Evolutionary conservation across 2,113 vertebrate genomes (phyloP), one percentile per base, ranked within the genome.

Genomic region (Gnathonemus longibarbis): DNA sequence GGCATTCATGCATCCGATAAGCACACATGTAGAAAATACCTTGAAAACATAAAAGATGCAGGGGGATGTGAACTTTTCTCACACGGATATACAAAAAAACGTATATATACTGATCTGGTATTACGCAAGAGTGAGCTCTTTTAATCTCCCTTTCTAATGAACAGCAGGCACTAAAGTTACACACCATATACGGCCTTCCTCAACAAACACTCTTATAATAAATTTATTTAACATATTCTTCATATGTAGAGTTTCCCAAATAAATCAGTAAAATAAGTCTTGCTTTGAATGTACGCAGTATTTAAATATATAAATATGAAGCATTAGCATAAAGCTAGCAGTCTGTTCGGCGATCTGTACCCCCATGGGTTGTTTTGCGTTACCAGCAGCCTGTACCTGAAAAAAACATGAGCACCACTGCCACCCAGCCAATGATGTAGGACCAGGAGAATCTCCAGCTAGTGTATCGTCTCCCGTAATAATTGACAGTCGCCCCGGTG

Each of bases 11-110:
- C 95, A 95, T 95, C 91, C 95, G 91, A 62, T 95, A 95, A 91
- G 95, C 95, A 91, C 94, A 96, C 92, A 95, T 92, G 92, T 94
- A 96, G 93, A 96, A 95, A 39, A 96, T 92, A 90, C 95, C 95
- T 96, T 70, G 1, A 91, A 88, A 83, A 89, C 89, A 52, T 24
- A 58, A 77, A 87, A 66, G 2, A 27, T 10, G 13, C n/a, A 27
- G 4, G 21, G 70, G 48, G 24, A n/a, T 31, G 21, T 21, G 24
- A 42, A 70, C 9, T 24, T 49, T 46, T 19, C 83, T 24, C 35
- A 77, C 15, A 77, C 15, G 1, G 31, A 77, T 15, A 19, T 77
- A 5, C 11, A 56, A 58, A 42, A 27, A 77, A 19, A 77, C 0
- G 5, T 42, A 39, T 19, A 15, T 42, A 11, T 77, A 39, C 74